Evolutionary conservation across 2,888 invertebrate genomes (phyloP).

Genomic region (Dryocosmus kuriphilus): DNA sequence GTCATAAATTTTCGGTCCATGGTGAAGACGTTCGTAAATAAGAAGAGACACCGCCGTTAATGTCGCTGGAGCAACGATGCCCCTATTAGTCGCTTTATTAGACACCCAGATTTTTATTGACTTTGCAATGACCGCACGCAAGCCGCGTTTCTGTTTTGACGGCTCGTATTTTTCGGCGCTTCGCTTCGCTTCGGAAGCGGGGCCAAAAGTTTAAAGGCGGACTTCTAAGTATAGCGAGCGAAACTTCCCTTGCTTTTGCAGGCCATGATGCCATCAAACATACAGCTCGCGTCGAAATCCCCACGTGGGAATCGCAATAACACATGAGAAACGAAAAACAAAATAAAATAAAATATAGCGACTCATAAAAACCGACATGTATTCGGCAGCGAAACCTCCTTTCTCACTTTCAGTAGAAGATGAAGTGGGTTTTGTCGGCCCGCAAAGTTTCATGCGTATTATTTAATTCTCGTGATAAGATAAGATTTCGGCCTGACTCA

Average conservation of each 20-base stretch:
- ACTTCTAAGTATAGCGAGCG: constrained; percentile 70
- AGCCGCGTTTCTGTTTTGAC: constrained; percentile 51
- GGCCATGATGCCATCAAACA: neutral
- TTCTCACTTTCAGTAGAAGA: constrained; percentile 2
- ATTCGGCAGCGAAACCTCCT: neutral
- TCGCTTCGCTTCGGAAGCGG: constrained; percentile 62
- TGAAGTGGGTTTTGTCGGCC: constrained; percentile 36
- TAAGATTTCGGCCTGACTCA: constrained; percentile 37
- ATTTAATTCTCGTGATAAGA: constrained; percentile 33
- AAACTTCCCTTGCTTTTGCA: constrained; percentile 45
- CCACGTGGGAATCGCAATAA: neutral
- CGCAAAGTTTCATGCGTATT: constrained; percentile 21
- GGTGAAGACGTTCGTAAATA: constrained; percentile 38
- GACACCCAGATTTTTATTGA: constrained; percentile 55
- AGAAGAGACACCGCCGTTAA: constrained; percentile 19
- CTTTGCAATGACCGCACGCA: constrained; percentile 49
- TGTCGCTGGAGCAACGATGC: constrained; percentile 46
- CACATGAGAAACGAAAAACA: neutral
- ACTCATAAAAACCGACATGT: neutral
- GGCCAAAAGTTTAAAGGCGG: constrained; percentile 68
- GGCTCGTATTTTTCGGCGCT: constrained; percentile 52
- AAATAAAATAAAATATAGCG: neutral
- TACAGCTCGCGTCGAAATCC: neutral
- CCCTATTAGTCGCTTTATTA: constrained; percentile 66
- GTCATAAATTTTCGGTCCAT: constrained; percentile 24